phyloP scores from a whole-genome alignment of 2,113 vertebrate genomes.

The Puffinus mauretanicus region DNA sequence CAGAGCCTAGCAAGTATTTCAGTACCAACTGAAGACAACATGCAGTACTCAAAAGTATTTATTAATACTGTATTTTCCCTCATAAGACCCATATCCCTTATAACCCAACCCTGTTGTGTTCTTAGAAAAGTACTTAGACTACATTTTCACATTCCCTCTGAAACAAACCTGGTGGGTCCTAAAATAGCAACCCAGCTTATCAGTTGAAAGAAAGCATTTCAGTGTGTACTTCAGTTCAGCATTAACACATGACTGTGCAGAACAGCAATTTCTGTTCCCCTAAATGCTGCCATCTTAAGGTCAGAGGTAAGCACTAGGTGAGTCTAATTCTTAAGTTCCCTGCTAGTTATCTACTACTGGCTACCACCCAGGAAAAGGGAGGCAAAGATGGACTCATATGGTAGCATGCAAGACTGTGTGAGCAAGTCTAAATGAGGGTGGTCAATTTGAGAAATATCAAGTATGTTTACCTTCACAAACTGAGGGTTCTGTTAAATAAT shows the following conservation, averaged over 20 bases:
- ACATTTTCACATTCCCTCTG: not conserved
- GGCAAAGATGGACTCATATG: not conserved
- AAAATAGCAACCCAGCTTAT: not conserved
- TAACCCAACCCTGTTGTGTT: not conserved
- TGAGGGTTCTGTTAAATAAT: not conserved
- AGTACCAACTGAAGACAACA: not conserved
- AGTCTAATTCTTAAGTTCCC: not conserved
- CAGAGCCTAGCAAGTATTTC: not conserved
- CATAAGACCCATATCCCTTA: not conserved
- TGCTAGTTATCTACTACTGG: not conserved
- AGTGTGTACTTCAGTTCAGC: not conserved
- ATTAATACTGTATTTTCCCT: not conserved
- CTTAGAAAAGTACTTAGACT: not conserved
- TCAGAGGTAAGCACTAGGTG: not conserved
- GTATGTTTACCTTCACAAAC: not conserved
- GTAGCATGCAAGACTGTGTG: not conserved
- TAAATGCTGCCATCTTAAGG: not conserved
- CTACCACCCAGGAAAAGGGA: not conserved
- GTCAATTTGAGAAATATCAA: not conserved
- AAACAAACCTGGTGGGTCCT: not conserved
- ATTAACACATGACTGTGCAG: not conserved
- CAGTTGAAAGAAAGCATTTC: not conserved
- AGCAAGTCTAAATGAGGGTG: not conserved
- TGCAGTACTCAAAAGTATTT: not conserved
- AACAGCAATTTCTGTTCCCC: not conserved